A percentile compares a stretch with the other conserved stretches of the same genome.
Evolutionary conservation across 1,140 invertebrate genomes (phyloP).

Genomic region (Globodera rostochiensis): DNA sequence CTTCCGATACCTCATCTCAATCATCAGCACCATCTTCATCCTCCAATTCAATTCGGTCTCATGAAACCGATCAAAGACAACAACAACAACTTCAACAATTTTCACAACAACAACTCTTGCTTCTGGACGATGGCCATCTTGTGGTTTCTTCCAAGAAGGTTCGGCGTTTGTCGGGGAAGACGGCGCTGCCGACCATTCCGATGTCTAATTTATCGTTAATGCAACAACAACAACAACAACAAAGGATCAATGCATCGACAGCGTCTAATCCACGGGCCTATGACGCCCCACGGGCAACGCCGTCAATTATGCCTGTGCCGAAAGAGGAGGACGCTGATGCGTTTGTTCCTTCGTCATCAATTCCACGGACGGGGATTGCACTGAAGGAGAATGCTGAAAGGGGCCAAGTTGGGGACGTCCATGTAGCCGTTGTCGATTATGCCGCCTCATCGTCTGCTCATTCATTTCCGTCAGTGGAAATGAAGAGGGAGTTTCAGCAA

Average conservation of each 20-base stretch:
- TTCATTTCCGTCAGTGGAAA: neutral
- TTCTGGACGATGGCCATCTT: neutral
- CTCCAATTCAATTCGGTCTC: neutral
- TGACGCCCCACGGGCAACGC: neutral
- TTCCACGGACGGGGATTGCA: no score
- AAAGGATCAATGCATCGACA: neutral
- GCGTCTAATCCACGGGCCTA: neutral
- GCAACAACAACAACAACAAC: neutral
- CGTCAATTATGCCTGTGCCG: neutral
- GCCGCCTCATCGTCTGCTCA: neutral
- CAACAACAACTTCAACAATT: neutral
- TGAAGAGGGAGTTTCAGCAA: neutral
- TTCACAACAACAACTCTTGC: neutral
- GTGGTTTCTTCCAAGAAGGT: neutral
- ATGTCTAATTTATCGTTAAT: neutral
- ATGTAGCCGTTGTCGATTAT: neutral
- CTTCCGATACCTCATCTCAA: neutral
- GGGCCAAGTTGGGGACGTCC: neutral
- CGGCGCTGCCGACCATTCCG: neutral
- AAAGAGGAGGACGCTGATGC: neutral
- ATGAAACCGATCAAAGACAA: neutral
- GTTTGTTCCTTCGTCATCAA: no score
- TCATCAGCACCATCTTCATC: neutral
- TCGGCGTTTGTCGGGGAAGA: neutral
- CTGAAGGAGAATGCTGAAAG: no score